phyloP scores from a whole-genome alignment of 2,797 vertebrate species.

The Danionella dracula region DNA sequence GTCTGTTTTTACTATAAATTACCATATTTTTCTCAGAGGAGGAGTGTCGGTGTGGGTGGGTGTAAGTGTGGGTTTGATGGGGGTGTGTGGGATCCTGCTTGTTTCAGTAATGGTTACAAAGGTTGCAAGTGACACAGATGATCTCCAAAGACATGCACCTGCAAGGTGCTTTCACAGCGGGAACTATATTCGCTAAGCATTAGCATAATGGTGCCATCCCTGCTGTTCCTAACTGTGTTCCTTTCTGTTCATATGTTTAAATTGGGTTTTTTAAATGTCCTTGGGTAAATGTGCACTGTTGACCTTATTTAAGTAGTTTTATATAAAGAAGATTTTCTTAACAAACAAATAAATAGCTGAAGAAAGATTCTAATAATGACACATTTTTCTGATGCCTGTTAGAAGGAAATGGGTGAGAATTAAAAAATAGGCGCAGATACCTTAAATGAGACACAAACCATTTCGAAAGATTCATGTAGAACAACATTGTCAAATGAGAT shows the following conservation, averaged over 20 bases:
- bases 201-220: not conserved
- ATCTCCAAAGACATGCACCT: constrained; percentile 2
- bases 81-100: not conserved
- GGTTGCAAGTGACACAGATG: constrained; percentile 14
- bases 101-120: constrained; percentile 20
- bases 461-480: too few relatives aligned
- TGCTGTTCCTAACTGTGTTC: not conserved
- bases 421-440: too few relatives aligned
- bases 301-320: too few relatives aligned
- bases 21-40: constrained; percentile 38
- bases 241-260: not conserved
- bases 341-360: too few relatives aligned
- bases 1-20: constrained; percentile 46
- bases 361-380: too few relatives aligned
- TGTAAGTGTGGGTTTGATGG: not conserved
- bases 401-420: too few relatives aligned
- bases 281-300: too few relatives aligned
- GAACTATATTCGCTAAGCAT: not conserved
- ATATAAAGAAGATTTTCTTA: too few relatives aligned
- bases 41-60: not conserved
- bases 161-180: not conserved
- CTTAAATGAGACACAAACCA: too few relatives aligned
- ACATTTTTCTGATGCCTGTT: too few relatives aligned
- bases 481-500: too few relatives aligned
- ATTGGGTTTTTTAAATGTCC: not conserved